phyloP scores from a whole-genome alignment of 2,888 invertebrate genomes.

The Sarcophaga variegata region DNA sequence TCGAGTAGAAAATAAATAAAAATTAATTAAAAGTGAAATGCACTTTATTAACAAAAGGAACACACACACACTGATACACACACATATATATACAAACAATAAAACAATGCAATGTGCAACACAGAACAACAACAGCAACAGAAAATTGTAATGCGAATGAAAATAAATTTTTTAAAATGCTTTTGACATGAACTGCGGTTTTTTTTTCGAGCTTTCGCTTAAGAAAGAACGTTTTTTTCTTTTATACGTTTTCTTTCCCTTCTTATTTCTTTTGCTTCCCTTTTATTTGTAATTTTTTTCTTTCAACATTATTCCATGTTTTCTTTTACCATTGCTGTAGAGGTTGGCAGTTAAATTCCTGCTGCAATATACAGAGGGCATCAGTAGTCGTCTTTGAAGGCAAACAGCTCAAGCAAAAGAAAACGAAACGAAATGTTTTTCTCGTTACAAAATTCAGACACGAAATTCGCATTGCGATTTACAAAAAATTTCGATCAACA shows the following conservation, averaged over 20 bases:
- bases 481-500: background rate
- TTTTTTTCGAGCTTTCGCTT: slow-evolving; percentile 1
- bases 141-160: too few species aligned
- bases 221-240: background rate
- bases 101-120: background rate
- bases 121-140: background rate
- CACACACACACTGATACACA: slow-evolving; percentile 26
- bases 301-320: background rate
- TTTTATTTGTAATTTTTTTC: background rate
- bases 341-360: background rate
- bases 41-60: slow-evolving; percentile 49
- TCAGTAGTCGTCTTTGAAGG: background rate
- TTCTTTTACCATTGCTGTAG: background rate
- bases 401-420: slow-evolving; percentile 25
- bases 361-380: background rate
- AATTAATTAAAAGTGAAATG: slow-evolving; percentile 65
- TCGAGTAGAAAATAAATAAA: slow-evolving; percentile 41
- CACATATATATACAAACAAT: slow-evolving; percentile 23
- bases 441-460: background rate
- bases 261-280: slow-evolving; percentile 3
- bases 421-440: slow-evolving; percentile 25
- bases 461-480: slow-evolving; percentile 19
- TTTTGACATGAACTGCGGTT: slow-evolving; percentile 60
- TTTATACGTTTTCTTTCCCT: background rate
- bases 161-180: slow-evolving; percentile 29